Base-by-base conservation (phyloP, 2,113 vertebrate species). In the Vanacampus margaritifer region DNA sequence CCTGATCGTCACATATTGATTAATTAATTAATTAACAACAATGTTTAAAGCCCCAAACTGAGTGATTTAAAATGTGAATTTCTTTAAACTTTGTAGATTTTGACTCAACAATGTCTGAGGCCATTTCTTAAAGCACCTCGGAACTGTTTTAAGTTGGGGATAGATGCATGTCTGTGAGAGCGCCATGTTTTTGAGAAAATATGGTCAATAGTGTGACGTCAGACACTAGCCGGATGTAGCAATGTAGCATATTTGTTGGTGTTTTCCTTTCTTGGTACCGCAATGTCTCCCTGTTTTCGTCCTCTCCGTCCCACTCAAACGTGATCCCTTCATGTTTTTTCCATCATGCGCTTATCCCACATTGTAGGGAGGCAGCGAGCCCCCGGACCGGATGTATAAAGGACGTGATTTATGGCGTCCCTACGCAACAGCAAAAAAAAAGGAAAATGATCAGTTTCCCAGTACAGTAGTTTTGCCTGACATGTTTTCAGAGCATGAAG, bases 371-470 rank as follows among this genome's bases (percentile, higher is more conserved):
- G 75, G 73, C 74, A 19, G 74, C 84, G 84, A 88, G 84, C 87
- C 85, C 86, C 85, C 79, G 69, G 69, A 81, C 87, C 88, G 83
- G 88, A 87, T 84, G 84, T 86, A 90, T 90, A 87, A 88, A 90
- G 84, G 68, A 84, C 81, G 75, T 90, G 84, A 90, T 88, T 88
- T 90, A 88, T 81, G 68, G 77, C 78, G 70, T 67, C 73, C 66
- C 81, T 84, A 73, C 13, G 46, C 75, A 70, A 75, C 71, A 74
- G 75, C 72, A 41, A 81, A 75, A 78, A 72, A 24, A 50, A 12
- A 12, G 36, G 32, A 66, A 72, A 70, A 53, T 43, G 70, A 73
- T 87, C 75, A 65, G 78, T 86, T 86, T 89, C 81, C 82, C 80
- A 85, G 81, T 78, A 70, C 64, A 82, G 71, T 81, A 78, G 72